Conservation (phyloP, 2,888 invertebrate species). For the Miltochrista miniata region DNA sequence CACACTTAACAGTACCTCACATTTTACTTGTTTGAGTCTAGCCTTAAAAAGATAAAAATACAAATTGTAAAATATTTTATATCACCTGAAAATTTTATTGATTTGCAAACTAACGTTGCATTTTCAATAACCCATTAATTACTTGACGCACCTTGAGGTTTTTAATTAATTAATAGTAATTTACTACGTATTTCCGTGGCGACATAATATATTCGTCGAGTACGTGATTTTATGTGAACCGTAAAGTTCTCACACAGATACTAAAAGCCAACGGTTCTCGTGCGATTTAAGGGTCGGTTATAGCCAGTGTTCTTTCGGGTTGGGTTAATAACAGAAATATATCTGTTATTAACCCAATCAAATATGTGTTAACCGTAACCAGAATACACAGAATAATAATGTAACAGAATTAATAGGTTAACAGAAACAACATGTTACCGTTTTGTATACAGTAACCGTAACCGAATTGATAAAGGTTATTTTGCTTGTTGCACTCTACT, state of each 20-base stretch:
- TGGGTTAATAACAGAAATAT: no score
- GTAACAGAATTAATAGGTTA: no score
- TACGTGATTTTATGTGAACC: slow-evolving; percentile 21
- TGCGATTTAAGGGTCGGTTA: neutral
- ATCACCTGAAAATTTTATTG: neutral
- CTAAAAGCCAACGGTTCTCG: neutral
- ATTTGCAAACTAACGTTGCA: slow-evolving; percentile 4
- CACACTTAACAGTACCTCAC: no score
- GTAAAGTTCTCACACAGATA: neutral
- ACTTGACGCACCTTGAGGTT: neutral
- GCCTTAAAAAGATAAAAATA: neutral
- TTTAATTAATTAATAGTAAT: slow-evolving; percentile 6
- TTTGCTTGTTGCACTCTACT: no score
- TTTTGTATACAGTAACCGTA: no score
- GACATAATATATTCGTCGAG: no score
- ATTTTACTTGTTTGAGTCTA: neutral
- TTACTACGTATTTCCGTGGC: neutral
- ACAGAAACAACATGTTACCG: no score
- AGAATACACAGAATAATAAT: no score
- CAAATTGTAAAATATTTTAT: neutral
- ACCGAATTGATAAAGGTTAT: no score
- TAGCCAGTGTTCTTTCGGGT: no score
- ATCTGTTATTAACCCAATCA: no score
- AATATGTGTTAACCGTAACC: no score
- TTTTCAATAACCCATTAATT: slow-evolving; percentile 8